Evolutionary conservation across 2,888 invertebrate genomes (phyloP).

Genomic region (Panzeria rudis): DNA sequence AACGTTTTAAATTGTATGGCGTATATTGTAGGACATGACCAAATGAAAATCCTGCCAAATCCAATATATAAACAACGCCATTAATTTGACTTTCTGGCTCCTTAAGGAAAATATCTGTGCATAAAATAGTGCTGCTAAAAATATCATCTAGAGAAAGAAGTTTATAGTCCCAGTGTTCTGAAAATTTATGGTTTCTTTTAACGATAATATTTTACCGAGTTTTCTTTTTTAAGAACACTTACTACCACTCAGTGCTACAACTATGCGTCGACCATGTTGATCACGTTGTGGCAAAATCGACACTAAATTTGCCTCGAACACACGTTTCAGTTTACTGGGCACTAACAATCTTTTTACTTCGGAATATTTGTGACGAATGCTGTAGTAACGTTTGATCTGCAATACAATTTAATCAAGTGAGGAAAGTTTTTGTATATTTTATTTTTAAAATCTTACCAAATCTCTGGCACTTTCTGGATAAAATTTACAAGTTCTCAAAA

Average conservation of each 20-base stretch:
- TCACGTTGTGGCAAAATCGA: conserved; percentile 44
- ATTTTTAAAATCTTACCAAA: conserved; percentile 92
- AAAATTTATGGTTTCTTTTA: too few relatives aligned
- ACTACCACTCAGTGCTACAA: conserved; percentile 29
- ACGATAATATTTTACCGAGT: too few relatives aligned
- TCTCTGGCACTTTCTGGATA: conserved; percentile 66
- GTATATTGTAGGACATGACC: conserved; percentile 17
- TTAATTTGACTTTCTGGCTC: conserved; percentile 52
- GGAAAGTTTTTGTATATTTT: background rate
- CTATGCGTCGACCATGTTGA: conserved; percentile 46
- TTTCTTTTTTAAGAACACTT: too few relatives aligned
- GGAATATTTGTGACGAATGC: conserved; percentile 7
- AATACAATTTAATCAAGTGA: background rate
- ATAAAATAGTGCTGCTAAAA: conserved; percentile 12
- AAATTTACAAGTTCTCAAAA: conserved; percentile 63
- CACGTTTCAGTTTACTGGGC: conserved; percentile 30
- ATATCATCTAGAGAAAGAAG: conserved; percentile 3
- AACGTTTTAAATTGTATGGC: conserved; percentile 23
- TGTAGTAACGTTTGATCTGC: conserved; percentile 40
- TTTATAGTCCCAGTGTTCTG: conserved; percentile 43
- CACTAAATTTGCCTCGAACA: conserved; percentile 28
- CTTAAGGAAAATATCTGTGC: conserved; percentile 28
- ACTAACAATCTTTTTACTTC: conserved; percentile 25
- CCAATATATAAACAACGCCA: conserved; percentile 43
- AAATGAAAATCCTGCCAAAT: conserved; percentile 34